A percentile compares a stretch with the other conserved stretches of the same genome.
phyloP scores from a whole-genome alignment of 2,113 vertebrate species.

The Zeus faber region DNA sequence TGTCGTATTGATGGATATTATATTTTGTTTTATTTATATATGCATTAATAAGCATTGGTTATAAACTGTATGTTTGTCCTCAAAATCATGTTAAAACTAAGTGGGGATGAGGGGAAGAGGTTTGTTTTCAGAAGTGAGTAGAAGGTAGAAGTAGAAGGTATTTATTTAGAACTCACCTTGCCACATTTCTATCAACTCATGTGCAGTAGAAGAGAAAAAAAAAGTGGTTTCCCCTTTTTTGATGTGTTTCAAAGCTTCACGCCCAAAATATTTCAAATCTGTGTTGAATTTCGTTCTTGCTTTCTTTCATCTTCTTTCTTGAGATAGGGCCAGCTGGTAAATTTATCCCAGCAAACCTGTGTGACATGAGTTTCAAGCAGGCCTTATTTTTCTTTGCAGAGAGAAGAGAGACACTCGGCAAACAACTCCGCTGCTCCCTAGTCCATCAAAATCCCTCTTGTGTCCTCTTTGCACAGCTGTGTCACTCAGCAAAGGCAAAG shows the following conservation, averaged over 20 bases:
- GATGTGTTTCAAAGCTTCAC: not conserved
- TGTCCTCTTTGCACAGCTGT: constrained; percentile 66
- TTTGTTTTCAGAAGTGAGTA: too few relatives aligned
- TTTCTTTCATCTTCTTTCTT: not conserved
- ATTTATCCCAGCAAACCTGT: constrained; percentile 3
- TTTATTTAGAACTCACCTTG: not conserved
- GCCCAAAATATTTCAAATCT: too few relatives aligned
- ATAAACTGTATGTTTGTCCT: too few relatives aligned
- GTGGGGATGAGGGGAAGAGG: too few relatives aligned
- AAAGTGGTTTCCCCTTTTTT: too few relatives aligned
- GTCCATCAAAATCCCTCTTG: constrained; percentile 48
- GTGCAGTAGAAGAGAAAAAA: not conserved
- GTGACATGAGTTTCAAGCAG: constrained; percentile 15
- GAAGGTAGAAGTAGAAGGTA: too few relatives aligned
- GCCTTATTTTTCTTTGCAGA: too few relatives aligned
- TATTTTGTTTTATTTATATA: too few relatives aligned
- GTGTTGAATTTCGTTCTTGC: not conserved
- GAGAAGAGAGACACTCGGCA: constrained; percentile 16
- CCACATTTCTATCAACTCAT: not conserved
- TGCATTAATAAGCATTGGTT: too few relatives aligned
- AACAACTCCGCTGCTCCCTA: constrained; percentile 30
- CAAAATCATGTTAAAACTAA: too few relatives aligned
- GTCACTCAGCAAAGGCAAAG: constrained; percentile 38
- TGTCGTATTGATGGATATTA: too few relatives aligned
- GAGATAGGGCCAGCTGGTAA: not conserved